phyloP scores from a whole-genome alignment of 2,888 invertebrate species.

The Callimorpha dominula region DNA sequence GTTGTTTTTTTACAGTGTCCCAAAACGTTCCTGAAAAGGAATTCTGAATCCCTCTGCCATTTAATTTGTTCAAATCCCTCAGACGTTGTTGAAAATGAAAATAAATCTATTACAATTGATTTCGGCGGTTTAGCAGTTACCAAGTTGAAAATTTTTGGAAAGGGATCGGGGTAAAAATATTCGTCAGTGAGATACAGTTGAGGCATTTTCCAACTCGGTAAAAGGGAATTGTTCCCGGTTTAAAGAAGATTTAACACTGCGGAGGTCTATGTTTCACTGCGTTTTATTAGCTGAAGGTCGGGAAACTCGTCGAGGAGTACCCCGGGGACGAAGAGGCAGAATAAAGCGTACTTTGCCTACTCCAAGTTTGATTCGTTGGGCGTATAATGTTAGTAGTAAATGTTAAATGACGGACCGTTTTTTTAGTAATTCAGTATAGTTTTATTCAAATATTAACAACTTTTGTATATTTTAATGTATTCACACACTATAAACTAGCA shows the following conservation, averaged over 20 bases:
- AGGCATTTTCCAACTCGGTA: slow-evolving; percentile 43
- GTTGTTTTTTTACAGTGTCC: not conserved
- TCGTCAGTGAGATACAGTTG: slow-evolving; percentile 39
- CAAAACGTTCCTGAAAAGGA: not conserved
- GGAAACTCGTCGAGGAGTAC: slow-evolving; percentile 22
- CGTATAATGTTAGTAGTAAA: not conserved
- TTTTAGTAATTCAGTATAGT: not conserved
- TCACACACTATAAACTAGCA: too few species aligned
- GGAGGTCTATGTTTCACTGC: slow-evolving; percentile 49
- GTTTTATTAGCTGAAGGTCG: slow-evolving; percentile 53
- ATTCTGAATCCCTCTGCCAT: not conserved
- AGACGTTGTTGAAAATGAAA: not conserved
- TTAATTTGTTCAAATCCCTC: not conserved
- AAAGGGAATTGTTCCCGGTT: slow-evolving; percentile 51
- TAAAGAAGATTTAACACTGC: slow-evolving; percentile 58
- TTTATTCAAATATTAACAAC: too few species aligned
- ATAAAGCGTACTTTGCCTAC: slow-evolving; percentile 30
- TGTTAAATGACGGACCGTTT: not conserved
- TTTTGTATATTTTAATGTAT: too few species aligned
- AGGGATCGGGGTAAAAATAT: slow-evolving; percentile 40
- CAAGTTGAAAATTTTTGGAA: slow-evolving; percentile 38
- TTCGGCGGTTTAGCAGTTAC: slow-evolving; percentile 21
- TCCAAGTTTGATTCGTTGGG: slow-evolving; percentile 32
- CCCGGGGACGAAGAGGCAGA: slow-evolving; percentile 24
- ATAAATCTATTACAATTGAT: slow-evolving; percentile 26